Conservation (phyloP, 1,140 invertebrate species). For the Tetranychus cinnabarinus region DNA sequence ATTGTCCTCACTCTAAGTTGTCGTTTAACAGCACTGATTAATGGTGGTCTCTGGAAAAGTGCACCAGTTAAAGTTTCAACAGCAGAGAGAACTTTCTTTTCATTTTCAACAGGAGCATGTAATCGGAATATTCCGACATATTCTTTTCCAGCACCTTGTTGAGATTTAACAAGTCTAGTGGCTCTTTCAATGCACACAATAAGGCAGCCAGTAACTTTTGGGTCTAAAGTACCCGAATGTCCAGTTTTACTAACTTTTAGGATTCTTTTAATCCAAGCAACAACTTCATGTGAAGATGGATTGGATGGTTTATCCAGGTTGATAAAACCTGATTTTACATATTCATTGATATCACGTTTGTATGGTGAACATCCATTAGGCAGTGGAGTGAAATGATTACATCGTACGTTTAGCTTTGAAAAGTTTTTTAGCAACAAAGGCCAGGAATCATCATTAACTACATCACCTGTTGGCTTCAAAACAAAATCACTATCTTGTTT, state of each 20-base stretch:
- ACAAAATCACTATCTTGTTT: no score
- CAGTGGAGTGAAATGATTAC: constrained; percentile 5
- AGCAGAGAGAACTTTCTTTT: constrained; percentile 42
- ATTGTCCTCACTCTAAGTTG: constrained; percentile 87
- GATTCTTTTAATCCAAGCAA: constrained; percentile 97
- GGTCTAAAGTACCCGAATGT: constrained; percentile 97
- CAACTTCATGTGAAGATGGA: constrained; percentile 97
- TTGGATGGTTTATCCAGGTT: constrained; percentile 98
- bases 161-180: constrained; percentile 88
- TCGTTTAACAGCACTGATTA: constrained; percentile 96
- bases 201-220: constrained; percentile 84
- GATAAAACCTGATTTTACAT: constrained; percentile 70
- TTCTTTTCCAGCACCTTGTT: constrained; percentile 95
- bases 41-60: constrained; percentile 88
- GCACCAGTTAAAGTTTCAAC: constrained; percentile 77
- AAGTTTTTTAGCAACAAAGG: constrained; percentile 59
- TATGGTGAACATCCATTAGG: constrained; percentile 42
- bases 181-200: constrained; percentile 95
- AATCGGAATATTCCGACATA: constrained; percentile 91
- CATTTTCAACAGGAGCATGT: constrained; percentile 59
- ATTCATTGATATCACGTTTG: constrained; percentile 63
- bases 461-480: no score
- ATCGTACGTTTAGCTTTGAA: constrained; percentile 7
- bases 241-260: constrained; percentile 50
- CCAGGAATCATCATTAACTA: constrained; percentile 60